These are phyloP conservation scores for Cantharis lateralis DNA, from an alignment of 2,888 invertebrate species.

Conservation along the genomic window DNA sequence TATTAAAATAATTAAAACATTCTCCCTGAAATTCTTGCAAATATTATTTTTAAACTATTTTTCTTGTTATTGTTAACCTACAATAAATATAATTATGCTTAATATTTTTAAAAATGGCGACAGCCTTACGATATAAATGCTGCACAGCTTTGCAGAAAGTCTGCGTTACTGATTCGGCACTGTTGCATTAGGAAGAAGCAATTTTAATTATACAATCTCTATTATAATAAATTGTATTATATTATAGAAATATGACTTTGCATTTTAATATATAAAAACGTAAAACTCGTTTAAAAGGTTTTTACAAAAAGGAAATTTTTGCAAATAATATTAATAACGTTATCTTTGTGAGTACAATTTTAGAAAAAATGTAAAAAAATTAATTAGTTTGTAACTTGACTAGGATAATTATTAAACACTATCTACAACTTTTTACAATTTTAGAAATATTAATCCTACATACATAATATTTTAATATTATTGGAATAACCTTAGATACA, in stretches of 20 bases:
- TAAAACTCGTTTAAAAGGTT: constrained; percentile 6
- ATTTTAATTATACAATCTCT: constrained; percentile 38
- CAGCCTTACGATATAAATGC: constrained; percentile 49
- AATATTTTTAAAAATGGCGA: constrained; percentile 51
- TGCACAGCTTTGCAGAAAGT: constrained; percentile 38
- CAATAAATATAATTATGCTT: constrained; percentile 40
- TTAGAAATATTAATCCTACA: constrained; percentile 42
- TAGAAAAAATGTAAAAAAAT: constrained; percentile 12
- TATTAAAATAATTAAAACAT: constrained; percentile 1
- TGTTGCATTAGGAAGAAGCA: constrained; percentile 51
- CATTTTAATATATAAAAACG: constrained; percentile 13
- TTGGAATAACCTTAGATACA: constrained; percentile 39
- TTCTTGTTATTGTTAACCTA: constrained; percentile 26
- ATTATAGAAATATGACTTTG: constrained; percentile 7
- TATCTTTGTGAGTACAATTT: constrained; percentile 12
- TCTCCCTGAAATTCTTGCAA: constrained; percentile 3
- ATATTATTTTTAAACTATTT: constrained; percentile 28
- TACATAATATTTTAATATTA: constrained; percentile 32
- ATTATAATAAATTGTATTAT: constrained; percentile 21
- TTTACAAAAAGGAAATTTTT: neutral
- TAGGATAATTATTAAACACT: constrained; percentile 39
- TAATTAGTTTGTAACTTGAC: constrained; percentile 33
- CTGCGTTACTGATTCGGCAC: constrained; percentile 43
- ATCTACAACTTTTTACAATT: constrained; percentile 44
- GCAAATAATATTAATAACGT: constrained; percentile 1